phyloP scores from a whole-genome alignment of 2,113 vertebrate genomes.

The Pollimyrus isidori region DNA sequence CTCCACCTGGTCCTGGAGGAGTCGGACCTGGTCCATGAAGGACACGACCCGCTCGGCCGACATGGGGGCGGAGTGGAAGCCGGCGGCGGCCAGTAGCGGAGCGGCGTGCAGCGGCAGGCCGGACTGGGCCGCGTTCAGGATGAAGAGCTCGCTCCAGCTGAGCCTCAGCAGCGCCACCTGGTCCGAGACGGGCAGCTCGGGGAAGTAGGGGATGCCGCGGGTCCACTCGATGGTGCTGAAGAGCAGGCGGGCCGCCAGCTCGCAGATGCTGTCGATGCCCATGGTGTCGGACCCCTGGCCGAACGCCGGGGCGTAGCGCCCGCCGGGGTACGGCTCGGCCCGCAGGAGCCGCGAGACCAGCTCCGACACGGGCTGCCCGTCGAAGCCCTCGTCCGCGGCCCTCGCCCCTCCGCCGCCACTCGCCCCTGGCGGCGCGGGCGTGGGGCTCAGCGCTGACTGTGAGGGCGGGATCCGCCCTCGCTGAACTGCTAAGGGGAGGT shows the following conservation, averaged over 20 bases:
- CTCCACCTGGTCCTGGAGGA: constrained; percentile 97
- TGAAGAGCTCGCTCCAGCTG: constrained; percentile 96
- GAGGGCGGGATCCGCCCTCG: constrained; percentile 83
- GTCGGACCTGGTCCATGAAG: constrained; percentile 95
- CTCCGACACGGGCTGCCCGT: constrained; percentile 83
- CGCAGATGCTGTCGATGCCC: constrained; percentile 97
- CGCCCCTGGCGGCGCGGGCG: constrained; percentile 52
- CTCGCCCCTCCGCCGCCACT: constrained; percentile 29
- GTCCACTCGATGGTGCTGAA: constrained; percentile 98
- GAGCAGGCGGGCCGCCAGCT: constrained; percentile 87
- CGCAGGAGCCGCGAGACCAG: constrained; percentile 88
- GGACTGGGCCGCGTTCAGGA: constrained; percentile 93
- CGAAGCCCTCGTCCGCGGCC: constrained; percentile 69
- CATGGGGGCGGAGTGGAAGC: constrained; percentile 91
- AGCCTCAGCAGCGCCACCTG: constrained; percentile 88
- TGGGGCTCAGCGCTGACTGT: constrained; percentile 77
- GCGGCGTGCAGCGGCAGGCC: constrained; percentile 89
- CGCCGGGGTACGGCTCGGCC: constrained; percentile 83
- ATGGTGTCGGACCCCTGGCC: constrained; percentile 62
- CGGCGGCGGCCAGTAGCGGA: constrained; percentile 84
- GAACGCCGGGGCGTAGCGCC: constrained; percentile 73
- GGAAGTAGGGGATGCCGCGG: constrained; percentile 87
- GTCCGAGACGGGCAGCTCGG: constrained; percentile 81
- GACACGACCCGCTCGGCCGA: constrained; percentile 84
- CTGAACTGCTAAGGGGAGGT: constrained; percentile 72